Conservation (phyloP, 1,140 invertebrate species). For the Eufriesea mexicana region DNA sequence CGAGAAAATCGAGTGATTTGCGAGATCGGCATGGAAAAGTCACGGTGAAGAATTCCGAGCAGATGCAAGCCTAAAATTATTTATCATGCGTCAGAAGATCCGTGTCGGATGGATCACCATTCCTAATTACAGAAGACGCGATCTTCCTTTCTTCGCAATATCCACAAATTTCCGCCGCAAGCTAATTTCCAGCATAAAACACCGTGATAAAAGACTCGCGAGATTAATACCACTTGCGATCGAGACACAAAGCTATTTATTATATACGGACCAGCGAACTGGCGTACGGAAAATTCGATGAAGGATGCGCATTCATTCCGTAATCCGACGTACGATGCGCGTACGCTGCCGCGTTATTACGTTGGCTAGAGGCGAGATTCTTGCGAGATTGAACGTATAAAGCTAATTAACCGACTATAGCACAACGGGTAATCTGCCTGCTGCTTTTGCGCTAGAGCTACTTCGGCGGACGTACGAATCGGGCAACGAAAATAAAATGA, state of each 20-base stretch:
- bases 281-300: constrained; percentile 53
- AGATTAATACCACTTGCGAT: neutral
- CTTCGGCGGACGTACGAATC: constrained; percentile 46
- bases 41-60: no score
- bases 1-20: no score
- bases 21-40: no score
- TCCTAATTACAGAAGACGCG: no score
- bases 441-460: constrained; percentile 52
- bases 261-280: constrained; percentile 24
- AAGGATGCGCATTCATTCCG: constrained; percentile 59
- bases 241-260: constrained; percentile 34
- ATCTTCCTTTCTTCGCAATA: neutral
- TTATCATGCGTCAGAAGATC: no score
- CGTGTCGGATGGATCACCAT: no score
- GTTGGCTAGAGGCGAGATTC: constrained; percentile 59
- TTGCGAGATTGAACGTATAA: constrained; percentile 77
- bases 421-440: constrained; percentile 72
- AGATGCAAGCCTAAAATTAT: no score
- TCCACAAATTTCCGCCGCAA: neutral
- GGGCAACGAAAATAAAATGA: constrained; percentile 16
- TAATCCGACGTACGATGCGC: constrained; percentile 55
- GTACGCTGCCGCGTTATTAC: constrained; percentile 57
- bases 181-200: neutral
- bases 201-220: neutral
- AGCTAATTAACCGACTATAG: constrained; percentile 78